These are phyloP conservation scores for Cyclargus thomasi DNA, from an alignment of 1,140 invertebrate genomes.

Conservation along the genomic window DNA sequence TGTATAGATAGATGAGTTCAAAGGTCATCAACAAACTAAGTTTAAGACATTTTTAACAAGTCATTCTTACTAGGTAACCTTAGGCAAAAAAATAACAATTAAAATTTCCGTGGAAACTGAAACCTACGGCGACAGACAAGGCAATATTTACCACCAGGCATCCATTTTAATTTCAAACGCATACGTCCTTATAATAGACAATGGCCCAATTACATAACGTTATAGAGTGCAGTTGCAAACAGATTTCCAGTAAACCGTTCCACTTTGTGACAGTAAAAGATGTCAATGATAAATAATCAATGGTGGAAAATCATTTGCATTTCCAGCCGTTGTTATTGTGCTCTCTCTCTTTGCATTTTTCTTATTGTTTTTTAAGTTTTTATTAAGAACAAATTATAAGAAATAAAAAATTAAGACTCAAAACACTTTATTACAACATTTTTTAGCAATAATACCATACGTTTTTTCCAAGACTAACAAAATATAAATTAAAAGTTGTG, in stretches of 20 bases:
- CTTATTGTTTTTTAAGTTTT: too few relatives aligned
- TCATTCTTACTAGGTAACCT: too few relatives aligned
- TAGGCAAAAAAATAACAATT: neutral
- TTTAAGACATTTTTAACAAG: too few relatives aligned
- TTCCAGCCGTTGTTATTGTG: neutral
- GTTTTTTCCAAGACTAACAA: too few relatives aligned
- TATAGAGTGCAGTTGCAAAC: conserved; percentile 1
- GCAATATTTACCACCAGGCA: neutral
- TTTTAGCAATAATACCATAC: too few relatives aligned
- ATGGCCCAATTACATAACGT: conserved; percentile 8
- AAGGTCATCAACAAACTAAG: too few relatives aligned
- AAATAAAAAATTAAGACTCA: too few relatives aligned
- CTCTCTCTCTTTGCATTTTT: neutral
- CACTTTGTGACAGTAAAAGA: conserved; percentile 8
- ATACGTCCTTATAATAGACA: conserved; percentile 12
- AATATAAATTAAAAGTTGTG: too few relatives aligned
- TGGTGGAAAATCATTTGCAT: neutral
- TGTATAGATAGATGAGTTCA: too few relatives aligned
- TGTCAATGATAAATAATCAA: neutral
- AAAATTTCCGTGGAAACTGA: neutral
- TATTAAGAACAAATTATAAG: too few relatives aligned
- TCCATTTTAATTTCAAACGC: conserved; percentile 8
- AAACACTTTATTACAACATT: too few relatives aligned
- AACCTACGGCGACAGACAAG: neutral
- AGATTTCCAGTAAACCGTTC: neutral